phyloP scores from a whole-genome alignment of 1,140 invertebrate species.

The Lutraria rhynchaena region DNA sequence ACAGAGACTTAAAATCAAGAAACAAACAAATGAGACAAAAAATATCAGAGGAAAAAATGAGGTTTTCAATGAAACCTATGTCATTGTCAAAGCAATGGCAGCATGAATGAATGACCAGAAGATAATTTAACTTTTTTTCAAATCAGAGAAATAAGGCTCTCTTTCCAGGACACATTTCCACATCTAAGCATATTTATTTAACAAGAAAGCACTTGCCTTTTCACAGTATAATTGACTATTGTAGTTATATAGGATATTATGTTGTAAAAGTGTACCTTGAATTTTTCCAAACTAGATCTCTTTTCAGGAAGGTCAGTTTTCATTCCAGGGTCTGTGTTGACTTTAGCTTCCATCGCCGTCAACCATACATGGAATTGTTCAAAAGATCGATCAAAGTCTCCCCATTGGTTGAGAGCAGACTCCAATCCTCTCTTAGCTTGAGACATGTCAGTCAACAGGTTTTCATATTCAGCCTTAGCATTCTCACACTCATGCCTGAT shows the following conservation, averaged over 20 bases:
- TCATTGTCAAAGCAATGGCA: too few relatives aligned
- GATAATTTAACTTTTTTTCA: too few relatives aligned
- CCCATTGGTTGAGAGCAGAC: conserved; percentile 81
- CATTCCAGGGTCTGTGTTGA: conserved; percentile 84
- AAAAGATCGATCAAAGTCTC: conserved; percentile 86
- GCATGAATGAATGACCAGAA: too few relatives aligned
- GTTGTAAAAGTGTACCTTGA: too few relatives aligned
- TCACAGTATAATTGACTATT: too few relatives aligned
- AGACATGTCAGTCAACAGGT: conserved; percentile 77
- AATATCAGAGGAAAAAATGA: not conserved
- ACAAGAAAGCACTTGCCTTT: too few relatives aligned
- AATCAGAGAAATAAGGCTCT: too few relatives aligned
- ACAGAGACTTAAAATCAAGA: too few relatives aligned
- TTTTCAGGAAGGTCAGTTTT: conserved; percentile 94
- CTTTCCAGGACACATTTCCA: too few relatives aligned
- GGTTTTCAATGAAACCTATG: too few relatives aligned
- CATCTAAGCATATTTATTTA: too few relatives aligned
- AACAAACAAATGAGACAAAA: not conserved
- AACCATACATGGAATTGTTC: conserved; percentile 93
- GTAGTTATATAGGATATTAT: too few relatives aligned
- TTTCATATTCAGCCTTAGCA: conserved; percentile 76
- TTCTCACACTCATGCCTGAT: conserved; percentile 75
- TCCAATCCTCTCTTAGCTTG: conserved; percentile 78
- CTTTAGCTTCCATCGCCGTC: conserved; percentile 92
- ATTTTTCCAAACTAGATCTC: conserved; percentile 94